Evolutionary conservation across 1,140 invertebrate species (phyloP).

Genomic region (Rhagoletis zephyria): DNA sequence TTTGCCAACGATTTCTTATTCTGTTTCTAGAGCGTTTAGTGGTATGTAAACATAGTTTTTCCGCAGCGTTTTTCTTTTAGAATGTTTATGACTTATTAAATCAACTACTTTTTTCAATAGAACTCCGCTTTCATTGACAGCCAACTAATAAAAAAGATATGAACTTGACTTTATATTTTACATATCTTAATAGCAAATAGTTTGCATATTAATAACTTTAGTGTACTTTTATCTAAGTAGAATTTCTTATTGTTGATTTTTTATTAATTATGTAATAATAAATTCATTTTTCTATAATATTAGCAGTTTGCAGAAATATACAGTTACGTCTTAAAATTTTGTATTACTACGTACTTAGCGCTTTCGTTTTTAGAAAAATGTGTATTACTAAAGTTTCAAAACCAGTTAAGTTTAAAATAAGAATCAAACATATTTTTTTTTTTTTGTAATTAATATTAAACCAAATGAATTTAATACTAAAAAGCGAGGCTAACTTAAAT

Average conservation of each 20-base stretch:
- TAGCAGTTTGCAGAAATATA: not conserved
- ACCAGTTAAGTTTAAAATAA: too few species aligned
- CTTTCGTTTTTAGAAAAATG: too few species aligned
- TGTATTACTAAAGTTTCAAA: too few species aligned
- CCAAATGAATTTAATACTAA: too few species aligned
- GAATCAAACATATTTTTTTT: too few species aligned
- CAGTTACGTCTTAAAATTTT: not conserved
- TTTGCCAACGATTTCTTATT: slow-evolving; percentile 32
- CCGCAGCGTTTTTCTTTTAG: not conserved
- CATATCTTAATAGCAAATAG: not conserved
- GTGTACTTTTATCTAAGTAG: slow-evolving; percentile 2
- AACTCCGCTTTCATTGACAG: not conserved
- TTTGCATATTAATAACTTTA: not conserved
- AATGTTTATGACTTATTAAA: not conserved
- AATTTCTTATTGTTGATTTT: not conserved
- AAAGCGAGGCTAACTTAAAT: too few species aligned
- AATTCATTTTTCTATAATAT: not conserved
- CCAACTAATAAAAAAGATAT: not conserved
- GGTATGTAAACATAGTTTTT: slow-evolving; percentile 20
- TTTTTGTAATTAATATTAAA: too few species aligned
- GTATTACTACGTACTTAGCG: too few species aligned
- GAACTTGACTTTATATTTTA: not conserved
- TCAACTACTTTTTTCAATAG: not conserved
- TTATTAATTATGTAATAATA: not conserved
- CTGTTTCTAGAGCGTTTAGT: slow-evolving; percentile 27